Evolutionary conservation across 2,797 vertebrate species (phyloP), one percentile per base, ranked within the genome.

Genomic region (Myotis myotis): DNA sequence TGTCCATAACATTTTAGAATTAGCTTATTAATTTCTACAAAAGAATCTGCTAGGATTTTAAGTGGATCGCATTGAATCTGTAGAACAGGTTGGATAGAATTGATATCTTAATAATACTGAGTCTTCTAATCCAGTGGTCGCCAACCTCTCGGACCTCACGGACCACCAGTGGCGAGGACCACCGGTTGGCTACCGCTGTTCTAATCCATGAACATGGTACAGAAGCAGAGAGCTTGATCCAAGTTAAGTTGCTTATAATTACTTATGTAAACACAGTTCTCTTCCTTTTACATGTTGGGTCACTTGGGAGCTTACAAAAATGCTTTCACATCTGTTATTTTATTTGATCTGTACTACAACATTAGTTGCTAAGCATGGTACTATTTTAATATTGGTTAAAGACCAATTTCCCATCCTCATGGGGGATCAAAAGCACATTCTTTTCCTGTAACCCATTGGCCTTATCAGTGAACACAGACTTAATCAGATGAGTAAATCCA

Each of bases 351-450:
- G 91, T 53, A 25, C 20, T 49, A 12, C n/a, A 64, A 19, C 55
- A 55, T 60, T 80, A 76, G 71, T 78, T 92, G 78, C 75, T 89
- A 51, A 89, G 17, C 12, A 36, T n/a, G 41, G 75, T 74, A 38
- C 23, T 92, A 2, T 87, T 94, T 95, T 78, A 96, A 60, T 89
- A 36, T 62, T 81, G 68, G 47, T 51, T 57, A 70, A 72, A 95
- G 89, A 76, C 11, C 62, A 88, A 22, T 91, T 94, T 95, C 91
- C 87, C 94, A 33, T 91, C 72, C 49, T 70, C 86, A 11, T 15
- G 55, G 36, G 66, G 1, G 10, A 80, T 83, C 44, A 94, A 28
- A 82, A 91, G n/a, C 76, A 74, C 78, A 44, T 84, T 83, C 22
- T 92, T 87, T 81, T 87, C 57, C 55, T 81, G 19, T 89, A 79